Evolutionary conservation across 2,797 vertebrate genomes (phyloP), one percentile per base, ranked within the genome.

Genomic region (Oryzias dopingdopingensis): DNA sequence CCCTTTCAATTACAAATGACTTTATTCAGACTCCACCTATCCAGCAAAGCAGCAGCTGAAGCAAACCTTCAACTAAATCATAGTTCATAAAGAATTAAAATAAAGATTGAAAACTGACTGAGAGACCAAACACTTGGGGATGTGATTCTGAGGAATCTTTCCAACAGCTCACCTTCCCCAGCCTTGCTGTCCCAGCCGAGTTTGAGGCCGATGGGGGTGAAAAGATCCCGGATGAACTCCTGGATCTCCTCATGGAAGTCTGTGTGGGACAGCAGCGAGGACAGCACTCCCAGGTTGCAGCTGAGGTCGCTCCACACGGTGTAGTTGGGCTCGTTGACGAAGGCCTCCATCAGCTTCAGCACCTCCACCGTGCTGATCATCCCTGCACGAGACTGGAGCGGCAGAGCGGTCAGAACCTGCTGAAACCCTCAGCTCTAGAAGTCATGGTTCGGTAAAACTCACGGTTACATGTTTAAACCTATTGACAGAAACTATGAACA

Each of bases 261-360:
- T 1, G 96, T 98, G 91, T 98, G 94, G 72, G 96, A 98, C 69
- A 99, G 92, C 71, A 99, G 92, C 15, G 94, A 97, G 66, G 94
- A 95, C 65, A 99, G 87, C 70, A 97, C 95, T 20, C 95, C 96
- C 90, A 99, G 93, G 91, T 98, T 99, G 86, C 95, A 96, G 94
- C 96, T 98, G 78, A 99, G 95, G 92, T 99, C 96, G 42, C 96
- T 98, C 97, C 97, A 99, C 80, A 99, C 97, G 0, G 97, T 98
- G 88, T 99, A 99, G 90, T 98, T 98, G 67, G 96, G 96, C 87
- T 99, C 97, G 64, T 96, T 97, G 88, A 98, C 91, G 70, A 98
- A 99, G 17, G 97, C 97, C 81, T 98, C 96, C 96, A 99, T 98
- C 88, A 99, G 90, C 85, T 94, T 97, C 74, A 99, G 92, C 77